These are phyloP conservation scores for Orthosia cruda DNA, from an alignment of 2,888 invertebrate species.

Conservation along the genomic window DNA sequence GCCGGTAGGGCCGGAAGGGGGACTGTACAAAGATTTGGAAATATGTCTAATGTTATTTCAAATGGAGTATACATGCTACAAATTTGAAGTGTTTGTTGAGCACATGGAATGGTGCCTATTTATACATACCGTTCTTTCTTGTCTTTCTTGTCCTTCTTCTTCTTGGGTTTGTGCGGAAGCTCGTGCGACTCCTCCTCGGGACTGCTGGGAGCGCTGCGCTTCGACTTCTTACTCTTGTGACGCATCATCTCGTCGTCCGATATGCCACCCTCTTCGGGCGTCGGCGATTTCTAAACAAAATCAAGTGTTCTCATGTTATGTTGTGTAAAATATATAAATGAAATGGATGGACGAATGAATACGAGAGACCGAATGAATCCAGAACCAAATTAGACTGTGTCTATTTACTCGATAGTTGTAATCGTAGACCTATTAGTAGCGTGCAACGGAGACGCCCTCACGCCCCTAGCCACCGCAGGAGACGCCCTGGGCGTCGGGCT, in stretches of 20 bases:
- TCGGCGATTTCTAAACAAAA: constrained; percentile 81
- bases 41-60: too few species aligned
- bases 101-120: background rate
- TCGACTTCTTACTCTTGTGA: constrained; percentile 84
- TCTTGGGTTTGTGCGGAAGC: constrained; percentile 85
- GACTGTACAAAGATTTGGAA: too few species aligned
- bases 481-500: too few species aligned
- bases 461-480: too few species aligned
- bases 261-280: constrained; percentile 88
- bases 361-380: too few species aligned
- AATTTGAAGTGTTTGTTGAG: background rate
- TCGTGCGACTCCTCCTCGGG: constrained; percentile 81
- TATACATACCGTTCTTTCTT: constrained; percentile 86
- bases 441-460: too few species aligned
- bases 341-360: background rate
- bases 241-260: constrained; percentile 88
- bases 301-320: background rate
- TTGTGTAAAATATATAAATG: background rate
- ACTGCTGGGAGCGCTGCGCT: constrained; percentile 87
- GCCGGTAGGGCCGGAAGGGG: too few species aligned
- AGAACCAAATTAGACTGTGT: too few species aligned
- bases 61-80: too few species aligned
- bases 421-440: too few species aligned
- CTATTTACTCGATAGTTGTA: too few species aligned
- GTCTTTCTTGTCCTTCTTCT: constrained; percentile 90